These are phyloP conservation scores for Telenomus remus DNA, from an alignment of 1,140 invertebrate species.

Conservation along the genomic window DNA sequence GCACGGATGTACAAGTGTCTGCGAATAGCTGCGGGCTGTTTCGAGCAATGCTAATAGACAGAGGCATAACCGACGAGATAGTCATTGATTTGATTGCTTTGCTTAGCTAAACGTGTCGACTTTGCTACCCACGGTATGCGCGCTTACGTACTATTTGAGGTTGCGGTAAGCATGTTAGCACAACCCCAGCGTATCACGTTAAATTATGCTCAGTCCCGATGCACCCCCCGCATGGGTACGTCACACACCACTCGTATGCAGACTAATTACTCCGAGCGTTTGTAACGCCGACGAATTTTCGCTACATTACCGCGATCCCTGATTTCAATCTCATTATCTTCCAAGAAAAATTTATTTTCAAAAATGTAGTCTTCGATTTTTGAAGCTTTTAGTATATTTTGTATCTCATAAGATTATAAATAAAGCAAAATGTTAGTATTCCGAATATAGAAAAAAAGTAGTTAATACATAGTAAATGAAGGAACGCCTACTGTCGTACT, in stretches of 20 bases:
- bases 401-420: too few species aligned
- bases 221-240: constrained; percentile 50
- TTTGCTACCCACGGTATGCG: constrained; percentile 55
- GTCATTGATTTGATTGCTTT: constrained; percentile 65
- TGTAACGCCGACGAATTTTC: constrained; percentile 49
- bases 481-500: too few species aligned
- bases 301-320: constrained; percentile 31
- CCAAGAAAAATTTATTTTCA: background rate
- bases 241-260: constrained; percentile 49
- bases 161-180: constrained; percentile 76
- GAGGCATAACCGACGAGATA: constrained; percentile 57
- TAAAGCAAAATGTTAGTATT: too few species aligned
- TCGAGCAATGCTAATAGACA: constrained; percentile 49
- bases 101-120: constrained; percentile 60
- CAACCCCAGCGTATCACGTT: constrained; percentile 75
- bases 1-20: background rate
- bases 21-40: constrained; percentile 44
- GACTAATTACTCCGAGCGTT: constrained; percentile 60
- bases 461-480: too few species aligned
- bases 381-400: too few species aligned
- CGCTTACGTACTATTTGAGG: constrained; percentile 71
- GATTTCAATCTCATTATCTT: constrained; percentile 31
- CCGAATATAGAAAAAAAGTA: too few species aligned
- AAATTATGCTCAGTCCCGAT: constrained; percentile 74
- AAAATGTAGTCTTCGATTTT: too few species aligned